A percentile compares a stretch with the other conserved stretches of the same genome.
These are phyloP conservation scores for Pocillopora damicornis DNA, from an alignment of 64 coral and sea anemone species.

Conservation along the genomic window DNA sequence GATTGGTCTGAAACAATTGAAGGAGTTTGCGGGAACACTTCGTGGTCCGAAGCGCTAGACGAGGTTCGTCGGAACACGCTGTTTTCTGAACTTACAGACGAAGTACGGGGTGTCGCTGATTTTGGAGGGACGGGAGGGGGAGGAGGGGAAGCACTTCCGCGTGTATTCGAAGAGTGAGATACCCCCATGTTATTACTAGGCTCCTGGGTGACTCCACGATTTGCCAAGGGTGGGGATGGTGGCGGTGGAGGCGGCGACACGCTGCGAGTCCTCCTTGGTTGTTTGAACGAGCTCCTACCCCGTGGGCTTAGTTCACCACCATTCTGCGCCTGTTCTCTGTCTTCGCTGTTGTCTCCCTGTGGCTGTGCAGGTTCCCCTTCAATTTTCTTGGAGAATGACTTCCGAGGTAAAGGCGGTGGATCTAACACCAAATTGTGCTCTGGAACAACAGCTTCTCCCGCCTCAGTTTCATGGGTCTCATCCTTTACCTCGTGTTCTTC, in stretches of 20 bases:
- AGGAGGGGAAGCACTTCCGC: not conserved
- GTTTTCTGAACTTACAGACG: slow-evolving; percentile 30
- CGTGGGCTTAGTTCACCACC: not conserved
- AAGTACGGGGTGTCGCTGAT: not conserved
- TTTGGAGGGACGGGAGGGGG: slow-evolving; percentile 42
- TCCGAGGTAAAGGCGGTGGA: slow-evolving; percentile 43
- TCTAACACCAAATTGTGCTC: slow-evolving; percentile 41
- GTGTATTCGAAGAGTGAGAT: not conserved
- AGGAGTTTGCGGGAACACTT: not conserved
- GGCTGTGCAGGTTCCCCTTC: not conserved
- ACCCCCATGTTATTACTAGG: not conserved
- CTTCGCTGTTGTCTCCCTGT: not conserved
- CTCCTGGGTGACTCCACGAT: not conserved
- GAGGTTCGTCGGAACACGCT: slow-evolving; percentile 16
- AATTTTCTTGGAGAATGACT: slow-evolving; percentile 51
- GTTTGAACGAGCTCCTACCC: not conserved
- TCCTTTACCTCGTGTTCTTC: slow-evolving; percentile 29
- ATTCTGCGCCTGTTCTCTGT: not conserved
- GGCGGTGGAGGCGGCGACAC: slow-evolving; percentile 46
- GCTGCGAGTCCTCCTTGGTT: slow-evolving; percentile 10
- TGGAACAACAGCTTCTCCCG: slow-evolving; percentile 17
- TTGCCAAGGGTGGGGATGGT: slow-evolving; percentile 15
- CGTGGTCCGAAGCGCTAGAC: slow-evolving; percentile 25
- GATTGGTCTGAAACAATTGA: slow-evolving; percentile 3
- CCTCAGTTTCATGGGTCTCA: slow-evolving; percentile 12